Percentiles rank a stretch among this genome's conserved stretches.
These are phyloP conservation scores for Dendroctonus ponderosae DNA, from an alignment of 1,140 invertebrate genomes.

Conservation along the genomic window DNA sequence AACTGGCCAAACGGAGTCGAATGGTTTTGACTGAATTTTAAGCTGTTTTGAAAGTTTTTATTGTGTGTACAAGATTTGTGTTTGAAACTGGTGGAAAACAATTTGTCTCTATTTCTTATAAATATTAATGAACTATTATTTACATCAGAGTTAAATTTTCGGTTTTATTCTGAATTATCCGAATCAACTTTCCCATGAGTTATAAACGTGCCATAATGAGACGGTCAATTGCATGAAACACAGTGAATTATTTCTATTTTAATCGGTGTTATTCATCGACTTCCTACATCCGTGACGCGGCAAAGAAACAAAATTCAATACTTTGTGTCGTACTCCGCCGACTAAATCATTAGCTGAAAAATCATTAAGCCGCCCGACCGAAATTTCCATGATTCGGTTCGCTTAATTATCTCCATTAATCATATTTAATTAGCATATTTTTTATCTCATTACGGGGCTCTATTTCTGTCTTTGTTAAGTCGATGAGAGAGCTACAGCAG, in stretches of 20 bases:
- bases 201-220: too few relatives aligned
- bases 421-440: constrained; percentile 36
- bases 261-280: constrained; percentile 8
- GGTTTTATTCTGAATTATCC: too few relatives aligned
- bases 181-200: too few relatives aligned
- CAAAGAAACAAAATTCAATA: constrained; percentile 13
- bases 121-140: too few relatives aligned
- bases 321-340: constrained; percentile 19
- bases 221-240: too few relatives aligned
- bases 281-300: constrained; percentile 14
- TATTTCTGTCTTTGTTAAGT: constrained; percentile 7
- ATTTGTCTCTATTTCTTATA: too few relatives aligned
- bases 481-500: background rate
- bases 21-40: too few relatives aligned
- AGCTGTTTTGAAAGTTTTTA: too few relatives aligned
- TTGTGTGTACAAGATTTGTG: too few relatives aligned
- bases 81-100: too few relatives aligned
- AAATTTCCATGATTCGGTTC: constrained; percentile 30
- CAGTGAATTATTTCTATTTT: constrained; percentile 2
- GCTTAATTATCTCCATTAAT: constrained; percentile 36
- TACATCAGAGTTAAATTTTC: too few relatives aligned
- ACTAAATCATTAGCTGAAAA: constrained; percentile 28
- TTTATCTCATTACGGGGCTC: constrained; percentile 22
- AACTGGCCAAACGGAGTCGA: too few relatives aligned
- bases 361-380: constrained; percentile 25